Evolutionary conservation across 2,113 vertebrate species (phyloP), one percentile per base, ranked within the genome.

Genomic region (Elaphurus davidianus): DNA sequence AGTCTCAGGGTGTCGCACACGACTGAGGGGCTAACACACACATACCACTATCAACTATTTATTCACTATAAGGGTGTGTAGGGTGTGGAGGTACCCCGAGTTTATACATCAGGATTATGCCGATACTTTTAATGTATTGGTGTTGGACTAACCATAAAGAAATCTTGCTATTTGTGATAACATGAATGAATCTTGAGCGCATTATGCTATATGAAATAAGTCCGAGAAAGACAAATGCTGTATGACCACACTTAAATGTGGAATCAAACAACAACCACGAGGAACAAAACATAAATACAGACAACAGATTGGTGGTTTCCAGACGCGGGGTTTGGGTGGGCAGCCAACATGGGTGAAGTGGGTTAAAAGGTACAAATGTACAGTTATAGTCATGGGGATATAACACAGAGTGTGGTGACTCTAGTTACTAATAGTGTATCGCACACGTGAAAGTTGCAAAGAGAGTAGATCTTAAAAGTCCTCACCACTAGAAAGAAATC

Each of bases 241-340:
- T 7, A 64, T 64, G 30, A 64, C 1, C 62, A 64, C 62, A 64
- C 3, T 64, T n/a, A 17, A 64, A 8, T 33, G 30, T 33, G 16
- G 30, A 64, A 64, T 33, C 62, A 64, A 64, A 64, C 30, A 64
- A 64, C 60, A 8, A 17, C 30, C 62, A 64, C 0, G 3, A 64
- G 1, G 62, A 64, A 64, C 30, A n/a, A 64, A 33, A 33, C 30
- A 64, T 64, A 64, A 33, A 64, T 17, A 64, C 30, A 64, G 60
- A 64, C 6, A 64, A 33, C 14, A 64, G 30, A 64, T 33, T 4
- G 15, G 30, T 33, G 15, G 62, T 64, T 64, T 33, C 62, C 62
- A 64, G 62, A 17, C 0, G 3, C 0, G 15, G 30, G 5, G 5
- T 33, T 64, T 64, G 62, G 30, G 3, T 64, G 62, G 14, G 62